phyloP scores from a whole-genome alignment of 2,113 vertebrate species.

The Xyrauchen texanus region DNA sequence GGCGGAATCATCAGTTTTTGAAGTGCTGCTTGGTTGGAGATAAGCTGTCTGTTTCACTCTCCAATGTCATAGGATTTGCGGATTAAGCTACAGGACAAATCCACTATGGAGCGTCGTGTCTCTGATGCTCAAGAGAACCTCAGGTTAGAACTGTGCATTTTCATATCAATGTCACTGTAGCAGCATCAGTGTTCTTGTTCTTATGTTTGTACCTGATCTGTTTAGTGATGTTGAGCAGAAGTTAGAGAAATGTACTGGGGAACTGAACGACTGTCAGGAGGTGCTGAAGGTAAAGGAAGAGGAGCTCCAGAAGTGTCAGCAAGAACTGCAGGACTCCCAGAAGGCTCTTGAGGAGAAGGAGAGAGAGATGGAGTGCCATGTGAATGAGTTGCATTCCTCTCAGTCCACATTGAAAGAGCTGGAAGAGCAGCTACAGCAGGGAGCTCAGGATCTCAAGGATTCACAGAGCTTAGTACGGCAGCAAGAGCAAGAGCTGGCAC shows the following conservation, averaged over 20 bases:
- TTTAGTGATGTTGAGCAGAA: slow-evolving; percentile 75
- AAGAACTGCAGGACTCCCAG: slow-evolving; percentile 60
- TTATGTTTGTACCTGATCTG: neutral
- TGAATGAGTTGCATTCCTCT: slow-evolving; percentile 56
- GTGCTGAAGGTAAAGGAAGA: slow-evolving; percentile 73
- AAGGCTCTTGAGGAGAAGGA: slow-evolving; percentile 56
- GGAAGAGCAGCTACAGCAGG: slow-evolving; percentile 73
- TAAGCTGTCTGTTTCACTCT: slow-evolving; percentile 20
- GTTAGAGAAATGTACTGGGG: slow-evolving; percentile 71
- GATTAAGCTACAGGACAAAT: slow-evolving; percentile 70
- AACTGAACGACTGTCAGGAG: slow-evolving; percentile 24
- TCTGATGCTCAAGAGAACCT: slow-evolving; percentile 77
- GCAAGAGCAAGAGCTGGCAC: slow-evolving; percentile 74
- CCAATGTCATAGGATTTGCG: slow-evolving; percentile 66
- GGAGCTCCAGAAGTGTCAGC: slow-evolving; percentile 52
- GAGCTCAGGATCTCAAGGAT: slow-evolving; percentile 69
- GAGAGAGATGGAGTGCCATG: slow-evolving; percentile 56
- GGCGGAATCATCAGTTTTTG: slow-evolving; percentile 21
- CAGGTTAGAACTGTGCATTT: slow-evolving; percentile 69
- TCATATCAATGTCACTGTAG: neutral
- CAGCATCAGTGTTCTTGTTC: slow-evolving; percentile 22
- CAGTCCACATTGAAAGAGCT: slow-evolving; percentile 57
- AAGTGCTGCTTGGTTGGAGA: slow-evolving; percentile 11
- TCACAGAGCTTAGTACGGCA: slow-evolving; percentile 68
- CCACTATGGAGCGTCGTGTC: slow-evolving; percentile 68